These are phyloP conservation scores for Schrankia costaestrigalis DNA, from an alignment of 2,888 invertebrate species.

Conservation along the genomic window DNA sequence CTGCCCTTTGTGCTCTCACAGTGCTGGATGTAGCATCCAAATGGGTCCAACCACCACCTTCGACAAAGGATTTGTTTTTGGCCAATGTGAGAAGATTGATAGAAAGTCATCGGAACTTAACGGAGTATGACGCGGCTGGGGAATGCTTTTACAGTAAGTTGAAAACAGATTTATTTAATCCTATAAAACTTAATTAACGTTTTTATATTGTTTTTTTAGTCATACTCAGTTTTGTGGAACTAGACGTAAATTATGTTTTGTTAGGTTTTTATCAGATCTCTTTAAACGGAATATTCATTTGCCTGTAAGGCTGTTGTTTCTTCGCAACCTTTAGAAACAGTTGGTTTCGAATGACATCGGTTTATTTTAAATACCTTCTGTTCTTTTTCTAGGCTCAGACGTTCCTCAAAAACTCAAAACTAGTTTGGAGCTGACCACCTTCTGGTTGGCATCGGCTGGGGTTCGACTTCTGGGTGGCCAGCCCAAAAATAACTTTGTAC, in stretches of 20 bases:
- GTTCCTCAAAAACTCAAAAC: conserved; percentile 33
- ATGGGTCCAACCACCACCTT: conserved; percentile 38
- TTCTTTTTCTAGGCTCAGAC: conserved; percentile 42
- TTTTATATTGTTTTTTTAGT: too few relatives aligned
- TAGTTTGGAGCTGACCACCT: conserved; percentile 42
- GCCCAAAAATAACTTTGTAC: conserved; percentile 4
- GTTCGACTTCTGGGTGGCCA: conserved; percentile 43
- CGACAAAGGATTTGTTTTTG: conserved; percentile 47
- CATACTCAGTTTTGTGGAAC: too few relatives aligned
- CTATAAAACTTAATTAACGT: too few relatives aligned
- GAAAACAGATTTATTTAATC: too few relatives aligned
- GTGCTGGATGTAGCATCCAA: conserved; percentile 56
- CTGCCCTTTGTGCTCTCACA: conserved; percentile 64
- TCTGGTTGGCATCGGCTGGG: conserved; percentile 57
- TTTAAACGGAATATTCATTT: too few relatives aligned
- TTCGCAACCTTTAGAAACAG: too few relatives aligned
- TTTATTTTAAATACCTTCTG: too few relatives aligned
- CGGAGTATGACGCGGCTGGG: conserved; percentile 62
- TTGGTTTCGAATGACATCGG: too few relatives aligned
- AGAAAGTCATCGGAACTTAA: conserved; percentile 58
- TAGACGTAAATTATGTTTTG: too few relatives aligned
- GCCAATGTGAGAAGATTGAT: conserved; percentile 44
- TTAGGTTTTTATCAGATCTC: too few relatives aligned
- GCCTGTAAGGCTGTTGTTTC: too few relatives aligned
- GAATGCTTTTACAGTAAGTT: conserved; percentile 61